Conservation (phyloP, 2,113 vertebrate species). For the Rutilus rutilus region DNA sequence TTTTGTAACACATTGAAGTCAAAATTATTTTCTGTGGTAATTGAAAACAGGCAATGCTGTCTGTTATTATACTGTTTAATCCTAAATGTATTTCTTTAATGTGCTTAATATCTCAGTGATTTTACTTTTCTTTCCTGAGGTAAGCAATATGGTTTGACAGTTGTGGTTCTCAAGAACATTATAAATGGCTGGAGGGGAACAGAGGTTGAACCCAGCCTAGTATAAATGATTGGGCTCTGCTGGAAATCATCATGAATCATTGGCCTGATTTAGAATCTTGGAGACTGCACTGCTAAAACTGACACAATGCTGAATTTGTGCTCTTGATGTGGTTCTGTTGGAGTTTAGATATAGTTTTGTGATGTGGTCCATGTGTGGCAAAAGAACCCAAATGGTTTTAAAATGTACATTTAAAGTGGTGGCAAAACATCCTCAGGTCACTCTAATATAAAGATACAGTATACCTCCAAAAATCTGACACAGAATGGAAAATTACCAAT, state of each 20-base stretch:
- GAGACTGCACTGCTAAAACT: conserved; percentile 1
- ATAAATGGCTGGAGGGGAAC: conserved; percentile 19
- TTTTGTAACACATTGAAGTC: background rate
- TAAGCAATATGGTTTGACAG: background rate
- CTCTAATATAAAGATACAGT: background rate
- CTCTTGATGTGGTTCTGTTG: background rate
- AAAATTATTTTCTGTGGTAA: background rate
- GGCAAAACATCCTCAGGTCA: background rate
- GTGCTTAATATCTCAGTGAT: background rate
- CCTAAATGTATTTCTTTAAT: background rate
- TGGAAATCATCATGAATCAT: conserved; percentile 42
- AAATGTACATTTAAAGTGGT: background rate
- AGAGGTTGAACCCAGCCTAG: background rate
- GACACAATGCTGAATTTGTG: background rate
- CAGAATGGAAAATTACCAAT: background rate
- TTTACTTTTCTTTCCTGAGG: background rate
- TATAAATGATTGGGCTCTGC: conserved; percentile 34
- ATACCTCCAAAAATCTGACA: background rate
- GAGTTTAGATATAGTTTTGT: conserved; percentile 25
- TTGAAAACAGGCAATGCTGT: background rate
- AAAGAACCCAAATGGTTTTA: conserved; percentile 3
- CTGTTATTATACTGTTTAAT: background rate
- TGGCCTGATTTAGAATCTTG: conserved; percentile 29
- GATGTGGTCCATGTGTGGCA: conserved; percentile 16
- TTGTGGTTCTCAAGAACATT: conserved; percentile 27